Evolutionary conservation across 2,888 invertebrate species (phyloP), one percentile per base, ranked within the genome.

Genomic region (Nomada hirtipes): DNA sequence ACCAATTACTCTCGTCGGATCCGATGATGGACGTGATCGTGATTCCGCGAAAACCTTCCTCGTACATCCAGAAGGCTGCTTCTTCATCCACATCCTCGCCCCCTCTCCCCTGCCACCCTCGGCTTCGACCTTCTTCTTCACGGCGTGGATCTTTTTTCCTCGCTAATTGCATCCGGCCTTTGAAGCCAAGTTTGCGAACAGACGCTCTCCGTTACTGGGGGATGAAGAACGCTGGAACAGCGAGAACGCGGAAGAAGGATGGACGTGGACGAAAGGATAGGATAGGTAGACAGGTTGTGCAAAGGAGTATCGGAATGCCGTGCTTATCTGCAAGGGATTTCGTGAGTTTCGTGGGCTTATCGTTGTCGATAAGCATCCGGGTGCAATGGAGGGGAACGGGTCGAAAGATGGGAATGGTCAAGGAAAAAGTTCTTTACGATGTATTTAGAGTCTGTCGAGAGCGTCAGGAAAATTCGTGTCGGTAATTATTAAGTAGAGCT

Each of bases 141-240:
- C 63, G 68, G 72, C 68, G 70, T 52, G 64, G 71, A 75, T 78
- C 76, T 82, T 80, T 80, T 79, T 84, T 71, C 77, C 68, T 74
- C 82, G 84, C 67, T 87, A 87, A 87, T 87, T 87, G 86, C 87
- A 86, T 84, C 82, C 79, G 77, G 77, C 82, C 79, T 83, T 83
- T 84, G 84, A 88, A 87, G 82, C 71, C 76, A 88, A 86, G 82
- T 84, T 86, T 76, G 73, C 76, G 82, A 84, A 84, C 77, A 75
- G 76, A 68, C 75, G 82, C 79, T 78, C 71, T 78, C 71, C 76
- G 85, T 80, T 78, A 68, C 55, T 52, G 73, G 79, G 71, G 79
- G 71, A 70, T 76, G 83, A 76, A 76, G 72, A 82, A 65, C 82
- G 53, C 76, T 42, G 53, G 42, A 20, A 73, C 42, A 11, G 36